These are phyloP conservation scores for Atherix ibis DNA, from an alignment of 2,888 invertebrate genomes.

Conservation along the genomic window DNA sequence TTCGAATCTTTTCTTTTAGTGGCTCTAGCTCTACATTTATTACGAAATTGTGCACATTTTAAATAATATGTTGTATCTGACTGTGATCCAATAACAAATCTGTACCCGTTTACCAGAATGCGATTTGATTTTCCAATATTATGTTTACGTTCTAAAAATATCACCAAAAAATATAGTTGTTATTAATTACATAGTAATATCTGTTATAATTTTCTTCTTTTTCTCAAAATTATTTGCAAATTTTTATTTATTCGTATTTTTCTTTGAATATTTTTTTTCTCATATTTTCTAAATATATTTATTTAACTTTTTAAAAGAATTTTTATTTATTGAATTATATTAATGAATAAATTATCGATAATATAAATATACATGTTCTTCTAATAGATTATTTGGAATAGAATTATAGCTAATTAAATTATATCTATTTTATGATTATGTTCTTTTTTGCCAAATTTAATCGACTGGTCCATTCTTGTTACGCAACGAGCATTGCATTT, in stretches of 20 bases:
- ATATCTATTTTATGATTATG: conserved; percentile 14
- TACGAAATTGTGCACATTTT: conserved; percentile 28
- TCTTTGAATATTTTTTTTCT: conserved; percentile 3
- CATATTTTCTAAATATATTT: background rate
- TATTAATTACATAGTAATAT: no score
- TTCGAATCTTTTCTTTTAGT: conserved; percentile 21
- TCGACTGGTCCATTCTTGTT: conserved; percentile 12
- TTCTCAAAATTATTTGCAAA: no score
- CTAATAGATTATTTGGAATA: no score
- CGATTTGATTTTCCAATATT: no score
- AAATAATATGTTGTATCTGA: conserved; percentile 23
- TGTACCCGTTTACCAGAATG: conserved; percentile 11
- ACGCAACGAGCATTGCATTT: conserved; percentile 16
- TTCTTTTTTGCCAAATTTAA: conserved; percentile 16
- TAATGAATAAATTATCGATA: background rate
- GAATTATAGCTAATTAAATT: no score
- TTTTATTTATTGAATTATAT: background rate
- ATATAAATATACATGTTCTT: no score
- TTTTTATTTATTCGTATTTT: no score
- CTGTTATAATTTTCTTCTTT: no score
- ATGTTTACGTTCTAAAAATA: no score
- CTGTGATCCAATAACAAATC: conserved; percentile 28
- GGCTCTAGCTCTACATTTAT: conserved; percentile 26
- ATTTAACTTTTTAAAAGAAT: no score
- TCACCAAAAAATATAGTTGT: no score